Conservation (phyloP, 2,888 invertebrate genomes). For the Epsilonema sp. region DNA sequence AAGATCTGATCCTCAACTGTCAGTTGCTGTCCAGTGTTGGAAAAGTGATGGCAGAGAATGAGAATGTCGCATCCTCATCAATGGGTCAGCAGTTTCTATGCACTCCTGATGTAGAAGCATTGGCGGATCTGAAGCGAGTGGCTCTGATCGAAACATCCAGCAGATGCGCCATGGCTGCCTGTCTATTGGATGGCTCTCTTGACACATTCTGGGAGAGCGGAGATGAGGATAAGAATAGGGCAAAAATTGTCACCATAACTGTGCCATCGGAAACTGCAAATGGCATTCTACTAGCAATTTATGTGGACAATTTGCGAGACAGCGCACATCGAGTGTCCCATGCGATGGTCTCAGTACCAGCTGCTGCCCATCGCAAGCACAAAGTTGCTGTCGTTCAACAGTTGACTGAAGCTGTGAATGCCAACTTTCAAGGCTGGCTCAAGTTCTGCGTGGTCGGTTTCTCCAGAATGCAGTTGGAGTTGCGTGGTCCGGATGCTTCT, state of each 20-base stretch:
- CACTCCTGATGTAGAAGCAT: conserved; percentile 13
- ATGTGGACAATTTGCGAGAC: conserved; percentile 69
- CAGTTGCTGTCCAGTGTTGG: conserved; percentile 23
- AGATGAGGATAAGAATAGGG: conserved; percentile 76
- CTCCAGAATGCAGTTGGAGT: conserved; percentile 46
- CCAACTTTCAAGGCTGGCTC: conserved; percentile 49
- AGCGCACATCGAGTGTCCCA: conserved; percentile 8
- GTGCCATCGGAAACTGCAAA: conserved; percentile 42
- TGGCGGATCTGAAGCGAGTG: conserved; percentile 48
- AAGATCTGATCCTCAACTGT: conserved; percentile 23
- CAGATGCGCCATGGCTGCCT: conserved; percentile 75
- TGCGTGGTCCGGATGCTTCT: conserved; percentile 75
- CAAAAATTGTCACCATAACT: conserved; percentile 54
- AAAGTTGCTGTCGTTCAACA: not conserved
- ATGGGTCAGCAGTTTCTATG: not conserved
- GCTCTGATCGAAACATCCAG: conserved; percentile 72
- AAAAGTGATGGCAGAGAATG: conserved; percentile 13
- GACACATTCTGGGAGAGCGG: conserved; percentile 99
- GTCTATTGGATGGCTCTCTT: conserved; percentile 73
- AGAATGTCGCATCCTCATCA: not conserved
- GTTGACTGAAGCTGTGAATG: conserved; percentile 1
- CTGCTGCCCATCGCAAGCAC: not conserved
- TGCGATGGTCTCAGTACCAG: not conserved
- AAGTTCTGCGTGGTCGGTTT: conserved; percentile 40
- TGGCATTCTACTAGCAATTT: conserved; percentile 58